Percentiles rank a stretch among this genome's conserved stretches.
Evolutionary conservation across 2,113 vertebrate genomes (phyloP).

Genomic region (Aptenodytes patagonicus): DNA sequence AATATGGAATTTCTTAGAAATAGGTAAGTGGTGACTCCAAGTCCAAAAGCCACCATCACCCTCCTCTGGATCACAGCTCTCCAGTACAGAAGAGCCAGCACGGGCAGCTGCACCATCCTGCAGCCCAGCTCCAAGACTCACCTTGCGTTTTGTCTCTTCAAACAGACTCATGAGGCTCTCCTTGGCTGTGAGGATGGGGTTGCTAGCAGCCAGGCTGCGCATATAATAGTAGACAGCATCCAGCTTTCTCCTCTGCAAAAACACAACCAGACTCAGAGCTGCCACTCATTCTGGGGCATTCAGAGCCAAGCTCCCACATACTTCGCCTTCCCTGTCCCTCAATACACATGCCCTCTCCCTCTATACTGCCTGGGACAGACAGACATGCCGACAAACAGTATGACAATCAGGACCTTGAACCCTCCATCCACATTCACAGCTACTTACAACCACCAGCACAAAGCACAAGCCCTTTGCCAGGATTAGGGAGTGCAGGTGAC

Average conservation of each 20-base stretch:
- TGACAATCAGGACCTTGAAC: not conserved
- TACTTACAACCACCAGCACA: not conserved
- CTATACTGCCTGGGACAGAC: not conserved
- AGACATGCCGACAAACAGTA: not conserved
- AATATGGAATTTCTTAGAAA: not conserved
- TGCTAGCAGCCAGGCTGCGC: conserved; percentile 97
- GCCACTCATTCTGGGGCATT: not conserved
- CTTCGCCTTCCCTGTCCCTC: not conserved
- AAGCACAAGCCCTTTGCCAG: not conserved
- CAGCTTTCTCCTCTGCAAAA: conserved; percentile 90
- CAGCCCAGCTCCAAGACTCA: conserved; percentile 58
- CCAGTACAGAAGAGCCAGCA: not conserved
- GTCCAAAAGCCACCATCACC: not conserved
- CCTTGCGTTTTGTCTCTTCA: conserved; percentile 99
- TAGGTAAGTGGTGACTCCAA: not conserved
- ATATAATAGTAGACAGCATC: conserved; percentile 99
- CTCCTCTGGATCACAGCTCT: not conserved
- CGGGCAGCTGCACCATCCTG: not conserved
- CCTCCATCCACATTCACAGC: not conserved
- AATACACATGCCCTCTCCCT: not conserved
- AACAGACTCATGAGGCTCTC: conserved; percentile 98
- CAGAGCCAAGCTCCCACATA: not conserved
- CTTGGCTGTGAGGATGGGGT: conserved; percentile 96
- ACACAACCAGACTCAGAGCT: conserved; percentile 4
- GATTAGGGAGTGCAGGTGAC: not conserved